These are phyloP conservation scores for Synergus japonicus DNA, from an alignment of 2,888 invertebrate genomes.

Conservation along the genomic window DNA sequence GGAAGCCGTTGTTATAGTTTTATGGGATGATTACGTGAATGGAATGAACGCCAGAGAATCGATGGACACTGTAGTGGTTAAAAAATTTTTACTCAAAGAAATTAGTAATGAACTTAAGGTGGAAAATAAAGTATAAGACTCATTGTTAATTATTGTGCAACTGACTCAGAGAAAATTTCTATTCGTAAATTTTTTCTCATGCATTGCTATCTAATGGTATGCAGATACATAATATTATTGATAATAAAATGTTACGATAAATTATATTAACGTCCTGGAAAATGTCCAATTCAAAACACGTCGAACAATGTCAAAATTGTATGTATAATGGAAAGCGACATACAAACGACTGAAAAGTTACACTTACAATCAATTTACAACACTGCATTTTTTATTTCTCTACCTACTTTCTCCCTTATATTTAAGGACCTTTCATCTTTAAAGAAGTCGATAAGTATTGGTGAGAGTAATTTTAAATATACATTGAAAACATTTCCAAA, in stretches of 20 bases:
- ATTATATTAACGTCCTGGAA: constrained; percentile 13
- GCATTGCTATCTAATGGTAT: constrained; percentile 3
- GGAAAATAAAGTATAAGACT: neutral
- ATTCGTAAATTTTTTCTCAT: constrained; percentile 14
- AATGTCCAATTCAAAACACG: constrained; percentile 2
- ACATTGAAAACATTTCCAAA: too few species aligned
- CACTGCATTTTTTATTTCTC: neutral
- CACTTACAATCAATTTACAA: constrained; percentile 26
- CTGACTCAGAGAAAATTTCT: constrained; percentile 7
- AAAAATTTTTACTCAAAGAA: constrained; percentile 13
- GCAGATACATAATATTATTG: constrained; percentile 19
- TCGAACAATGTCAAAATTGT: constrained; percentile 19
- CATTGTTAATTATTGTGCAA: constrained; percentile 34
- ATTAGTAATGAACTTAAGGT: constrained; percentile 6
- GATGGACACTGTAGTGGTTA: constrained; percentile 8
- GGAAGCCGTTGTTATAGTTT: neutral
- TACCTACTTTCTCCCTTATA: neutral
- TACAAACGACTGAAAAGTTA: constrained; percentile 36
- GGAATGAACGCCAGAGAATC: neutral
- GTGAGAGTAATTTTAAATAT: too few species aligned
- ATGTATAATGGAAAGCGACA: constrained; percentile 4
- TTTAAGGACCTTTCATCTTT: too few species aligned
- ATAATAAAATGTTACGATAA: constrained; percentile 8
- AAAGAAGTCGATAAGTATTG: too few species aligned
- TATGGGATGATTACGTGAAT: neutral